Evolutionary conservation across 2,888 invertebrate genomes (phyloP).

Genomic region (Synergus umbraculus): DNA sequence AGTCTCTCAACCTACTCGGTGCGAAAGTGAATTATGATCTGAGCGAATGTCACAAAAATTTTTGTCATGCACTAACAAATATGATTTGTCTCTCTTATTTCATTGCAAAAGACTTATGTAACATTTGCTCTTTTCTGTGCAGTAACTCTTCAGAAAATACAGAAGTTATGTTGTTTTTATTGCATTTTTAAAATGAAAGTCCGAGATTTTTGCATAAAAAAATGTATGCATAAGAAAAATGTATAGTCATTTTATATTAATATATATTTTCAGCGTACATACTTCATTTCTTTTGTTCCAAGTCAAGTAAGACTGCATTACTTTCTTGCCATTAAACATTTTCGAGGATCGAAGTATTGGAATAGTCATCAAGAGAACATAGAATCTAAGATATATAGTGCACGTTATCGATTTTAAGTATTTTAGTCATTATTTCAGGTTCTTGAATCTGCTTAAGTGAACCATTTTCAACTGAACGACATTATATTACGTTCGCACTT

Average conservation of each 20-base stretch:
- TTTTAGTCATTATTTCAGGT: neutral
- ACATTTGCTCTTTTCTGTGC: neutral
- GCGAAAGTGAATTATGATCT: slow-evolving; percentile 14
- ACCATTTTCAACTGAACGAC: neutral
- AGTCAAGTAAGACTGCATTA: slow-evolving; percentile 50
- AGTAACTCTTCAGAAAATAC: no score
- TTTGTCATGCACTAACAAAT: neutral
- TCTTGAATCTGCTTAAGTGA: neutral
- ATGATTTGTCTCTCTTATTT: neutral
- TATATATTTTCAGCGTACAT: neutral
- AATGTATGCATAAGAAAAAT: neutral
- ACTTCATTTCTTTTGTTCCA: slow-evolving; percentile 23
- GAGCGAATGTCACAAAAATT: slow-evolving; percentile 19
- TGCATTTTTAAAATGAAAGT: no score
- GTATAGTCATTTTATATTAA: neutral
- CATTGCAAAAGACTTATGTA: neutral
- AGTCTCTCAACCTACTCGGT: neutral
- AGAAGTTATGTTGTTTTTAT: neutral
- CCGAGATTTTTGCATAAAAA: neutral
- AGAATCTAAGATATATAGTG: neutral
- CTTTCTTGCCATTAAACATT: slow-evolving; percentile 60
- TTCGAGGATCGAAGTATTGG: slow-evolving; percentile 59
- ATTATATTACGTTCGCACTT: no score
- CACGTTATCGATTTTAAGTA: neutral
- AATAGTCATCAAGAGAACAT: slow-evolving; percentile 60